Conservation (phyloP, 2,113 vertebrate species). For the Scomber japonicus region DNA sequence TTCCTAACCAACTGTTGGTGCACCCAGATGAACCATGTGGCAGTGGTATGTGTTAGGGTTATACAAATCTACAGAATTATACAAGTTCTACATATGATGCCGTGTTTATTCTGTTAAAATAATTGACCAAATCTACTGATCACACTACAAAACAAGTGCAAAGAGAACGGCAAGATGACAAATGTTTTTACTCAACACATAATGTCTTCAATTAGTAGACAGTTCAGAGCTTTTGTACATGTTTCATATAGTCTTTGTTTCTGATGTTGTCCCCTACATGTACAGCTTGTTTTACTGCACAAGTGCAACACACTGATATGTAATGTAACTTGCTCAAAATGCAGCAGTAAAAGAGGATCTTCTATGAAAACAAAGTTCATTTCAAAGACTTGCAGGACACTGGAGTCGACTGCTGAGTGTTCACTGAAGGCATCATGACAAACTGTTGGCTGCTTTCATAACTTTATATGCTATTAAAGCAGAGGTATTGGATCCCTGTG, state of each 20-base stretch:
- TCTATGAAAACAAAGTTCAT: background rate
- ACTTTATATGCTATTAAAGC: background rate
- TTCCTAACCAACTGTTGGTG: constrained; percentile 7
- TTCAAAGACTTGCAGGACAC: background rate
- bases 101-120: background rate
- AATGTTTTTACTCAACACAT: too few species aligned
- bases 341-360: background rate
- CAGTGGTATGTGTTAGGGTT: background rate
- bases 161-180: too few species aligned
- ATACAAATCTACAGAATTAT: background rate
- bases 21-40: background rate
- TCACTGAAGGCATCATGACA: background rate
- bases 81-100: background rate
- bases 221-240: background rate
- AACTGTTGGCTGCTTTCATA: background rate
- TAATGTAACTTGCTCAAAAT: background rate
- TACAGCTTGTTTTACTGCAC: constrained; percentile 1
- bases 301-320: background rate
- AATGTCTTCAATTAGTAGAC: background rate
- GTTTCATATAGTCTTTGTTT: background rate
- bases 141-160: too few species aligned
- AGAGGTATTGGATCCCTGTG: background rate
- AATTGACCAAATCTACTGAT: too few species aligned
- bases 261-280: background rate
- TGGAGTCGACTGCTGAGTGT: background rate